These are phyloP conservation scores for Apostichopus leukothele DNA, from an alignment of 53 echinoderm and acorn worm species.

Conservation along the genomic window DNA sequence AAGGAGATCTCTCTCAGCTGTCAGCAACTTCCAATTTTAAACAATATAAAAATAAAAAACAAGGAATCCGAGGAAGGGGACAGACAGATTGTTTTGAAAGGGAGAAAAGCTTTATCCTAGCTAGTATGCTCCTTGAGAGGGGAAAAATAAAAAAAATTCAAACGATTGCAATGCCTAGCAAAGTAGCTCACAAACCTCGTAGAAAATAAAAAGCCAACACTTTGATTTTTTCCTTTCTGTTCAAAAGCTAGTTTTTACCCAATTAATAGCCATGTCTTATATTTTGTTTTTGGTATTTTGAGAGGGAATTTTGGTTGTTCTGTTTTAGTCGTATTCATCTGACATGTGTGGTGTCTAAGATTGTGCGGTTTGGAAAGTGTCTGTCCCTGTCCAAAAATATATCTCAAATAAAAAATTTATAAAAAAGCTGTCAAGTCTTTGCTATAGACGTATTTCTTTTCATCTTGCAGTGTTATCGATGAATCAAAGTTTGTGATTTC, in stretches of 20 bases:
- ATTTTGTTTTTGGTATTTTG: no score
- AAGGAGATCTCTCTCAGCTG: conserved; percentile 1
- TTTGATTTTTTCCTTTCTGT: not conserved
- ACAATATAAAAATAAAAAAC: not conserved
- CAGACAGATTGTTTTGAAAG: not conserved
- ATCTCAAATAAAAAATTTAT: no score
- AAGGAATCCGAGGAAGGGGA: not conserved
- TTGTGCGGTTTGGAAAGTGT: no score
- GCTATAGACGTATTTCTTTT: no score
- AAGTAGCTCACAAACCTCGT: not conserved
- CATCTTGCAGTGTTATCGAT: no score
- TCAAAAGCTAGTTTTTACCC: not conserved
- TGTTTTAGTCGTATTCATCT: no score
- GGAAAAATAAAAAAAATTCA: not conserved
- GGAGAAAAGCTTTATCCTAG: not conserved
- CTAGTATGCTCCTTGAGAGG: not conserved
- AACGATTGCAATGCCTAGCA: not conserved
- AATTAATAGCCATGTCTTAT: not conserved
- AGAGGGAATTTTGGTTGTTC: no score
- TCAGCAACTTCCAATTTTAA: not conserved
- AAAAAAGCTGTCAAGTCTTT: no score
- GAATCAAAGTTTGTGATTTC: no score
- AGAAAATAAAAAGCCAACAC: not conserved
- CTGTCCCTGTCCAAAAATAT: no score
- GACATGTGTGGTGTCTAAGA: no score